Conservation (phyloP, 2,113 vertebrate genomes). For the Eira barbara region DNA sequence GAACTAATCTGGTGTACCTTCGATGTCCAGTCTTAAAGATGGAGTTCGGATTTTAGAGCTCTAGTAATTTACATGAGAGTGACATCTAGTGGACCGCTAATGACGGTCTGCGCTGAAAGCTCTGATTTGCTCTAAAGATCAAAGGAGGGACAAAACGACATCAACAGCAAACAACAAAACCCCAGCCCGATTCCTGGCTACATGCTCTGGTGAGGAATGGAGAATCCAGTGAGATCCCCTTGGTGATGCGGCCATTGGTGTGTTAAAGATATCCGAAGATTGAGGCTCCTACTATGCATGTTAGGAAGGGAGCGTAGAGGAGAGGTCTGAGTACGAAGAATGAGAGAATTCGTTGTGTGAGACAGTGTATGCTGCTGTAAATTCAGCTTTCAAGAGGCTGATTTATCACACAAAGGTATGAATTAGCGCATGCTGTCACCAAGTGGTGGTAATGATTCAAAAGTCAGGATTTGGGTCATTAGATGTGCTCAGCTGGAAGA, state of each 20-base stretch:
- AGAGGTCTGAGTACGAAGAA: not conserved
- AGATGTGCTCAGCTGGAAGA: not conserved
- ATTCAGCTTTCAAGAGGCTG: not conserved
- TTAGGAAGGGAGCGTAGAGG: not conserved
- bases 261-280: not conserved
- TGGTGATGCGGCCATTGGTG: not conserved
- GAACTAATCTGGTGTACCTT: not conserved
- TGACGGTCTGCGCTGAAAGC: not conserved
- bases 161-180: not conserved
- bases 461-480: not conserved
- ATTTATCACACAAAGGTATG: not conserved
- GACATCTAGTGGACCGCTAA: slow-evolving; percentile 58
- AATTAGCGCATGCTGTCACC: not conserved
- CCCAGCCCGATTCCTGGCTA: not conserved
- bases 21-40: accelerated
- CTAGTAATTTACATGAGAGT: slow-evolving; percentile 38
- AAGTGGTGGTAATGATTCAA: not conserved
- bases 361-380: not conserved
- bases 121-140: not conserved
- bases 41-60: not conserved
- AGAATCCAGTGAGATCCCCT: not conserved
- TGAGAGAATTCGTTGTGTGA: not conserved
- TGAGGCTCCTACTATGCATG: not conserved
- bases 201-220: not conserved
- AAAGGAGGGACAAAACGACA: not conserved